phyloP scores from a whole-genome alignment of 1,140 invertebrate genomes.

The Trachymyrmex cornetzi region DNA sequence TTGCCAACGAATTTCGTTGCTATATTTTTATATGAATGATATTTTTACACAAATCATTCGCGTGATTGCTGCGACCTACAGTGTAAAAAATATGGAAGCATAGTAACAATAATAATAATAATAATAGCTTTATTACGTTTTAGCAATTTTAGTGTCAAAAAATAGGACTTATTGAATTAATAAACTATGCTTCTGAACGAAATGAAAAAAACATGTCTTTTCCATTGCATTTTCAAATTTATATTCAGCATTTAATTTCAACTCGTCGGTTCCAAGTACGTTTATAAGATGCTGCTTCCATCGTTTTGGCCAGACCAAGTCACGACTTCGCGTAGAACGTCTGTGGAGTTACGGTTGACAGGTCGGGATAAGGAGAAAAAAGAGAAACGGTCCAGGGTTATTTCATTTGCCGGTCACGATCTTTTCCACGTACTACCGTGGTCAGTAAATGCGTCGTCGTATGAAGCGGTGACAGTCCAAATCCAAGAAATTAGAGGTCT shows the following conservation, averaged over 20 bases:
- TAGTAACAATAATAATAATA: too few relatives aligned
- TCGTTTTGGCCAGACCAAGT: not conserved
- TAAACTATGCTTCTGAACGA: not conserved
- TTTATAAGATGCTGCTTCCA: not conserved
- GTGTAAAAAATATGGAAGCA: too few relatives aligned
- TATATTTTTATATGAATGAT: conserved; percentile 53
- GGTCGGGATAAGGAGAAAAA: conserved; percentile 40
- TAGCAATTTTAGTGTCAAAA: too few relatives aligned
- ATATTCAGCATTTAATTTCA: not conserved
- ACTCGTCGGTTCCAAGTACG: not conserved
- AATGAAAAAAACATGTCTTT: not conserved
- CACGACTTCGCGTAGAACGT: not conserved
- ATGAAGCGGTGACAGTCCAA: conserved; percentile 38
- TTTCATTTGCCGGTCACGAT: conserved; percentile 63
- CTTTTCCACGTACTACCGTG: conserved; percentile 48
- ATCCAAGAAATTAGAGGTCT: conserved; percentile 55
- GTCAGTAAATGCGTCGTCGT: conserved; percentile 36
- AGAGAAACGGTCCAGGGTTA: conserved; percentile 49
- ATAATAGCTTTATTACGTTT: too few relatives aligned
- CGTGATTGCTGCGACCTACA: conserved; percentile 15
- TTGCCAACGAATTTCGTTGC: conserved; percentile 22
- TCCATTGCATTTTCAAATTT: not conserved
- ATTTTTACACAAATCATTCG: conserved; percentile 51
- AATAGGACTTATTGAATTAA: too few relatives aligned
- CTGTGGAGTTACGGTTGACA: conserved; percentile 44